phyloP scores from a whole-genome alignment of 1,140 invertebrate species.

The Panonychus citri region DNA sequence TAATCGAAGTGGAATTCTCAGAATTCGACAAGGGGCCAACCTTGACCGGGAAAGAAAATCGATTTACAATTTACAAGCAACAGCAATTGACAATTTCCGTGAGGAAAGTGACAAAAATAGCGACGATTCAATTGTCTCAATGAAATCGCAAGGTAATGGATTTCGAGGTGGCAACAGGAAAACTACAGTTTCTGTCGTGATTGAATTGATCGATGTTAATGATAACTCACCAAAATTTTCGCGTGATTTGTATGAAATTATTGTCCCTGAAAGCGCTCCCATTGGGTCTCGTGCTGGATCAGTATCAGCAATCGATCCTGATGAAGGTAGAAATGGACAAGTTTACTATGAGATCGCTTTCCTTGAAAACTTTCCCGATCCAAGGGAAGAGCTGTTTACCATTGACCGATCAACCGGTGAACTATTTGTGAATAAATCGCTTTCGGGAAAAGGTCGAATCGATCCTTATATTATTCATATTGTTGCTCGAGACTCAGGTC shows the following conservation, averaged over 20 bases:
- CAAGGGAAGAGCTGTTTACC: neutral
- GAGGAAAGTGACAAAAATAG: constrained; percentile 27
- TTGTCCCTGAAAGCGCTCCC: constrained; percentile 23
- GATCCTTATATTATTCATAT: constrained; percentile 44
- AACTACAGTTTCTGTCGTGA: constrained; percentile 29
- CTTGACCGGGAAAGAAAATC: constrained; percentile 50
- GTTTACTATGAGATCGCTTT: constrained; percentile 14
- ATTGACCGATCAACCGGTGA: constrained; percentile 29
- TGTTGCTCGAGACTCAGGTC: constrained; percentile 42
- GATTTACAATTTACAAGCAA: constrained; percentile 37
- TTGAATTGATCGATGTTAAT: constrained; percentile 55
- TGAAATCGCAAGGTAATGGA: too few species aligned
- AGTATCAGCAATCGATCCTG: constrained; percentile 18
- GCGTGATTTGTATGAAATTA: constrained; percentile 19
- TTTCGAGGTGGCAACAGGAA: constrained; percentile 25
- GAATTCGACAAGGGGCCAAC: constrained; percentile 27
- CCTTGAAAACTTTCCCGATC: neutral
- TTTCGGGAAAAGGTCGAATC: constrained; percentile 48
- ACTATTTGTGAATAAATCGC: constrained; percentile 33
- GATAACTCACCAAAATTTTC: constrained; percentile 37
- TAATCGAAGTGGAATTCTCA: constrained; percentile 12
- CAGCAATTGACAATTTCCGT: constrained; percentile 37
- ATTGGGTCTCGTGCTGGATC: constrained; percentile 17
- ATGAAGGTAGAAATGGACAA: constrained; percentile 17
- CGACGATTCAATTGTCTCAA: neutral